Evolutionary conservation across 2,797 vertebrate genomes (phyloP).

Genomic region (Bovichtus diacanthus): DNA sequence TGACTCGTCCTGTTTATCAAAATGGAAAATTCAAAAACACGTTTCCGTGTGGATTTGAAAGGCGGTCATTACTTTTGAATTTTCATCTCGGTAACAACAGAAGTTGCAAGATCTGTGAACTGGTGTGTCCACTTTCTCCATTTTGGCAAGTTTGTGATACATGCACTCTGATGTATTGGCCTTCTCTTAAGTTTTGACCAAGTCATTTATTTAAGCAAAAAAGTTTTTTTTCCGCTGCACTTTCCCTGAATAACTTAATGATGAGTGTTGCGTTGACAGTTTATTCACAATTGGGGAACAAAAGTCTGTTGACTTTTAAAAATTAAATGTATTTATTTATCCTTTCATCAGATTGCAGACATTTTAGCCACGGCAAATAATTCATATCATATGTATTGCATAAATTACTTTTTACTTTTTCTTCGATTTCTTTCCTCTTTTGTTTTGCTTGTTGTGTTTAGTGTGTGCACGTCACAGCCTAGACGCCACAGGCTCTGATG

Average conservation of each 20-base stretch:
- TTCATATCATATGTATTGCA: neutral
- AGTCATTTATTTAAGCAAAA: conserved; percentile 18
- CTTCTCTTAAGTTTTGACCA: conserved; percentile 20
- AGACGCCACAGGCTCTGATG: conserved; percentile 73
- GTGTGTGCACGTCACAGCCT: conserved; percentile 47
- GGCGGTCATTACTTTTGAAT: conserved; percentile 31
- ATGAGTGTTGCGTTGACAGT: neutral
- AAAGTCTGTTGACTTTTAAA: neutral
- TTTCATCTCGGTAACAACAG: conserved; percentile 29
- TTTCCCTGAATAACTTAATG: neutral
- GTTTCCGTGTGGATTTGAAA: conserved; percentile 54
- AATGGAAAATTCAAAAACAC: conserved; percentile 62
- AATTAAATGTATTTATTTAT: neutral
- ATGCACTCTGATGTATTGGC: conserved; percentile 14
- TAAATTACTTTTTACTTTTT: conserved; percentile 1
- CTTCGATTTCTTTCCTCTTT: neutral
- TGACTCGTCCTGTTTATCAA: conserved; percentile 65
- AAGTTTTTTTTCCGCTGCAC: neutral
- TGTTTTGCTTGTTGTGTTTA: conserved; percentile 41
- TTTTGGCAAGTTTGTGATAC: conserved; percentile 50
- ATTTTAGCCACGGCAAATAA: neutral
- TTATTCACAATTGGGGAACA: conserved; percentile 8
- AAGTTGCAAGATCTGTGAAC: conserved; percentile 31
- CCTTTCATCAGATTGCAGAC: neutral
- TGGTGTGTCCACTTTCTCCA: conserved; percentile 53